Base-by-base conservation (phyloP, 2,113 vertebrate species). In the Tachuris rubrigastra region DNA sequence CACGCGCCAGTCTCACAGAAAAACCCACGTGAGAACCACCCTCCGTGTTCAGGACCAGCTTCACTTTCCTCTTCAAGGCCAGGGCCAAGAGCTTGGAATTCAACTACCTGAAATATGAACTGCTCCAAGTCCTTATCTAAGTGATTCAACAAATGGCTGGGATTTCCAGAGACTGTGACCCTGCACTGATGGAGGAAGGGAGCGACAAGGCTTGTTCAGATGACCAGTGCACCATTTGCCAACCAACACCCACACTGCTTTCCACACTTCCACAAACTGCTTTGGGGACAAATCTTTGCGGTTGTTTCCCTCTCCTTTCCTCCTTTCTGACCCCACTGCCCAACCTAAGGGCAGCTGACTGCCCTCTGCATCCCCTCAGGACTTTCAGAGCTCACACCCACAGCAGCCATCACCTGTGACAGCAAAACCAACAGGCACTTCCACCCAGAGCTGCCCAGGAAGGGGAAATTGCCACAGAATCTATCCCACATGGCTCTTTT, bases 11-110 rank as follows among this genome's bases (percentile, higher is more conserved):
- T 65, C 94, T 93, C 95, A 94, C 90, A 96, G 95, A 65, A 94
- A 93, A 94, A 75, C 69, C 95, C 95, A 96, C 71, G 93, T 96
- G 94, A 96, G 92, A 82, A 3, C 21, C 69, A 85, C 84, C 42
- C 76, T 92, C 59, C 1, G 10, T 75, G 86, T 5, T 63, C 35
- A 66, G 77, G 71, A 91, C 37, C 89, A 62, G 83, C 73, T 92
- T 62, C 69, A 2, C 17, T 66, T 75, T 67, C 74, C 71, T 91
- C 85, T 86, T 68, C 69, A 67, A 78, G 84, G 86, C 86, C 88
- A 81, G n/a, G 65, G 56, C 84, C 84, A 58, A 53, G 41, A 79
- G 73, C 73, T 92, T 28, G 9, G 7, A 35, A 72, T 18, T 56
- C 58, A 59, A 0, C 33, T 37, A 35, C 59, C 60, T 67, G 82